Evolutionary conservation across 1,140 invertebrate species (phyloP), one percentile per base, ranked within the genome.

Genomic region (Dinothrombium tinctorium): DNA sequence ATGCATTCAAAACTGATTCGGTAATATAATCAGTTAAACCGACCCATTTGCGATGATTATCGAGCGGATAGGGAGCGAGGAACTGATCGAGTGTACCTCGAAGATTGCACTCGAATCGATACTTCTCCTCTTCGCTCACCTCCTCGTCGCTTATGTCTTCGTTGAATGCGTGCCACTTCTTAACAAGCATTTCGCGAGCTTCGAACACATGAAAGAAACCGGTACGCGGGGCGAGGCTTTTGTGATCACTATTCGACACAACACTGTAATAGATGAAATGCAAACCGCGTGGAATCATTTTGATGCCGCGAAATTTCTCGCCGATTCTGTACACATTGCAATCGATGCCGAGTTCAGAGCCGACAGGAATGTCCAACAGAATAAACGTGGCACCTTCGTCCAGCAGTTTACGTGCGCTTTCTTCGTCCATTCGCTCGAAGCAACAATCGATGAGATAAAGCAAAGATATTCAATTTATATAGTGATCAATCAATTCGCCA

Each of bases 281-380:
- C 41, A 94, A 59, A 15, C 92, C 92, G 6, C 14, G 22, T 2
- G 90, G 90, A 47, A 98, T 95, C 86, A 98, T 92, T 69, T 96
- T 98, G 26, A 98, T 69, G 12, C 90, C 92, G 45, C 75, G 71
- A 58, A 96, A 98, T 56, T 79, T 79, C 44, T 77, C 72, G 4
- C 75, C 84, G n/a, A 78, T 79, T 46, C 72, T 76, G 78, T 87
- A 95, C 8, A 74, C 75, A 58, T 84, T 80, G 56, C 90, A 71
- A 60, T 98, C 90, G 49, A 98, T 84, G n/a, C 90, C 50, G 48
- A 54, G 51, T 22, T 64, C 60, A 28, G 59, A 58, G 3, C 59
- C 58, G 33, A 49, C 41, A 20, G 62, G 62, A 21, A 63, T 53
- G 50, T 62, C 54, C 2, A 59, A 43, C 33, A 64, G 52, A 4